These are phyloP conservation scores for Enteromius trimaculatus DNA, from an alignment of 2,797 vertebrate genomes.

Conservation along the genomic window DNA sequence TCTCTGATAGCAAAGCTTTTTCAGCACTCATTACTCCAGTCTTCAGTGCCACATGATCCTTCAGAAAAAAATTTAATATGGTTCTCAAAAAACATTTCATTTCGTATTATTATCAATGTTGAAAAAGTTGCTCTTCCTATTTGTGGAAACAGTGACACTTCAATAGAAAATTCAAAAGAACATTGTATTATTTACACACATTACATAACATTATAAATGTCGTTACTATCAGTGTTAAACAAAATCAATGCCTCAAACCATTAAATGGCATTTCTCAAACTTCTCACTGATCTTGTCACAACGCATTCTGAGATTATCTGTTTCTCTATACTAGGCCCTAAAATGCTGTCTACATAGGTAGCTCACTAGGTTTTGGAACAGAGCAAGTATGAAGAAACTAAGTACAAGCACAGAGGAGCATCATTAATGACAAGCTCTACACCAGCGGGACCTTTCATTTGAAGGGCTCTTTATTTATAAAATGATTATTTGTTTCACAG, in stretches of 20 bases:
- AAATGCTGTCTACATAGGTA: background rate
- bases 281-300: background rate
- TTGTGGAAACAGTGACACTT: background rate
- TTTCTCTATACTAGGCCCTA: background rate
- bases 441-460: slow-evolving; percentile 36
- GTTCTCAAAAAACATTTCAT: background rate
- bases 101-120: background rate
- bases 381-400: background rate
- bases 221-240: background rate
- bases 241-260: background rate
- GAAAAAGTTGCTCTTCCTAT: background rate
- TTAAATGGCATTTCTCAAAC: background rate
- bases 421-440: slow-evolving; percentile 1
- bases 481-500: slow-evolving; percentile 64
- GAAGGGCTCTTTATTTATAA: slow-evolving; percentile 44
- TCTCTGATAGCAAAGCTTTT: background rate
- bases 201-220: background rate
- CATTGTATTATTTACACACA: background rate
- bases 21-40: background rate
- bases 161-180: background rate
- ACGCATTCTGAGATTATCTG: background rate
- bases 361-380: background rate
- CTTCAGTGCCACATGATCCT: background rate
- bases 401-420: background rate
- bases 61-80: background rate